Base-by-base conservation (phyloP, 2,888 invertebrate genomes). In the Rotaria sp. region DNA sequence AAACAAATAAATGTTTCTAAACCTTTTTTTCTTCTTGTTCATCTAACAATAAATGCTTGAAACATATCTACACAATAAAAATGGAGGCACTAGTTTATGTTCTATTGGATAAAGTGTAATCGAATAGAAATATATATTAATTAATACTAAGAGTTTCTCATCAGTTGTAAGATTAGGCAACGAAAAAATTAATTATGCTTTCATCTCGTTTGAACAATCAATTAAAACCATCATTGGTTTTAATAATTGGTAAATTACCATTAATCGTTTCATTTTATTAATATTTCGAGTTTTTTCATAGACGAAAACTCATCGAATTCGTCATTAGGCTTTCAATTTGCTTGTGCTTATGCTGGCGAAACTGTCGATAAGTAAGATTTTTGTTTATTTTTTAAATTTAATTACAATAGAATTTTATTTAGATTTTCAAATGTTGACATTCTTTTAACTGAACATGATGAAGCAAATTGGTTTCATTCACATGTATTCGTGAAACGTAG, bases 371-470 rank as follows among this genome's bases (percentile, higher is more conserved):
- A 80, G 80, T 80, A 45, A 80, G n/a, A 41, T 41, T 13, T 5
- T 80, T 52, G 21, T 52, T 21, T 24, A 24, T 52, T 52, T 21
- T 24, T 24, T 21, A 5, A 7, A 52, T 5, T 24, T 24, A 21
- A 52, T 8, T 3, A 38, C 1, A 24, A 75, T 26, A 2, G 24
- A 41, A 80, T 45, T 80, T 13, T 11, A n/a, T 35, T 45, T 80
- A 80, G 80, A 80, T 80, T 80, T 45, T 45, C 41, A 10, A 41
- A n/a, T 3, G 21, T 45, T 13, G 3, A 80, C 24, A 15, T 41
- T 45, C 11, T 80, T n/a, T 45, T 80, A 80, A 80, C 80, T 1
- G 80, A 80, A 80, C 80, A 80, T n/a, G 35, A 80, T 80, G 80
- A 41, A n/a, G 3, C 45, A 7, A 35, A 30, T 45, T 80, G 80